Evolutionary conservation across 2,113 vertebrate genomes (phyloP), one percentile per base, ranked within the genome.

Genomic region (Myanophis thanlyinensis): DNA sequence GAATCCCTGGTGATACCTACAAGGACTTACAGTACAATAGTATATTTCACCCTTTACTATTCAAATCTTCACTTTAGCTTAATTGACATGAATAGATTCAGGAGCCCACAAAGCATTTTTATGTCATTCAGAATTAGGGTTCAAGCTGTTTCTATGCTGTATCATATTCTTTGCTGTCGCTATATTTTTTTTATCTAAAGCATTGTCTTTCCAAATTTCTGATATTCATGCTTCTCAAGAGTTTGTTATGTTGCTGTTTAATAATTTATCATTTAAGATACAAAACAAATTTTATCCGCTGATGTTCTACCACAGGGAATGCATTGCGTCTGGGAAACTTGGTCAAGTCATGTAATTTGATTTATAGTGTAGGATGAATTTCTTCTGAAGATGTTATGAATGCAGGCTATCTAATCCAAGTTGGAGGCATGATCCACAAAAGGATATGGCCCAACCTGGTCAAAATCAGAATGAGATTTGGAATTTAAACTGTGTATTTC

Each of bases 41-140:
- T 18, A 25, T 6, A 47, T 5, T 90, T 88, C 10, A 40, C 53
- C 6, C 6, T 90, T 46, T 88, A 86, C 4, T 7, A 87, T 35
- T 44, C 80, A 87, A 87, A 62, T 44, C 89, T 27, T 93, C 40
- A 35, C 18, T 94, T 92, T 94, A 62, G 88, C 90, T 91, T 35
- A 86, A 91, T 87, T 49, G 44, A 22, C 25, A 90, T 67, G 86
- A 62, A 59, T 20, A 46, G 86, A n/a, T 84, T 48, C 85, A 86
- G 88, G 46, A 4, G 62, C 35, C 8, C 67, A 46, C 0, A 0
- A 44, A 18, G 23, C 9, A 6, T 87, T 85, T 89, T 93, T 93
- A 90, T 47, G 4, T 85, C 0, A 1, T 53, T 87, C 52, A 90
- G 47, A 56, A 2, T 8, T 0, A 93, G 48, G 87, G 30, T n/a